A percentile compares a stretch with the other conserved stretches of the same genome.
Conservation (phyloP, 2,888 invertebrate genomes). For the Rugalucina vietnamica region DNA sequence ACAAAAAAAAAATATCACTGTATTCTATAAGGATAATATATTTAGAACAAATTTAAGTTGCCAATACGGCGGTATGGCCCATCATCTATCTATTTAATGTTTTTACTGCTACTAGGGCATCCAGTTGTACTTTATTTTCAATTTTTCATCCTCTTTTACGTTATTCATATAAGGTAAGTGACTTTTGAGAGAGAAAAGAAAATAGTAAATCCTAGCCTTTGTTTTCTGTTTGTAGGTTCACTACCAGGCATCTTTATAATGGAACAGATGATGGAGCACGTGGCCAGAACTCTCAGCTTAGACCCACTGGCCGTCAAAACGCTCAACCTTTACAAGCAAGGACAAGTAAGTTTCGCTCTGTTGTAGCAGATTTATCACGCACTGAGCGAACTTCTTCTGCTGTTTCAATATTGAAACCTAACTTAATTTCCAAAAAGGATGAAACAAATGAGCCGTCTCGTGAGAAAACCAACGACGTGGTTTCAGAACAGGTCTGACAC, state of each 20-base stretch:
- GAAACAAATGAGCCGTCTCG: too few relatives aligned
- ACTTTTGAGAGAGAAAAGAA: not conserved
- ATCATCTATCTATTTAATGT: not conserved
- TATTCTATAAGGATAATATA: too few relatives aligned
- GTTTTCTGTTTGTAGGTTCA: slow-evolving; percentile 72
- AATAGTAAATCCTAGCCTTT: not conserved
- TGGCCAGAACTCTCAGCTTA: slow-evolving; percentile 80
- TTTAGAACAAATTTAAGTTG: not conserved
- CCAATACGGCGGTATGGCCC: not conserved
- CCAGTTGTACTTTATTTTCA: not conserved
- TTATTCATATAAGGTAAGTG: not conserved
- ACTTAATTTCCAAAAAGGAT: too few relatives aligned
- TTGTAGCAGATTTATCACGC: too few relatives aligned
- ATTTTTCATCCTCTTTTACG: not conserved
- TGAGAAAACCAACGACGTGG: too few relatives aligned
- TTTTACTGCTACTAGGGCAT: not conserved
- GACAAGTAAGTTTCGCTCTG: slow-evolving; percentile 76
- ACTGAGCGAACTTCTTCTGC: too few relatives aligned
- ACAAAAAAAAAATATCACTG: too few relatives aligned
- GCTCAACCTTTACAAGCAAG: slow-evolving; percentile 77
- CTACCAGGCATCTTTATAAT: slow-evolving; percentile 82
- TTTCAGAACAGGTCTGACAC: too few relatives aligned
- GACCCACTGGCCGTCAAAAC: slow-evolving; percentile 81
- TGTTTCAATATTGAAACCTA: too few relatives aligned
- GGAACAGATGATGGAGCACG: slow-evolving; percentile 84